phyloP scores from a whole-genome alignment of 2,797 vertebrate genomes.

The Yasuhikotakia modesta region DNA sequence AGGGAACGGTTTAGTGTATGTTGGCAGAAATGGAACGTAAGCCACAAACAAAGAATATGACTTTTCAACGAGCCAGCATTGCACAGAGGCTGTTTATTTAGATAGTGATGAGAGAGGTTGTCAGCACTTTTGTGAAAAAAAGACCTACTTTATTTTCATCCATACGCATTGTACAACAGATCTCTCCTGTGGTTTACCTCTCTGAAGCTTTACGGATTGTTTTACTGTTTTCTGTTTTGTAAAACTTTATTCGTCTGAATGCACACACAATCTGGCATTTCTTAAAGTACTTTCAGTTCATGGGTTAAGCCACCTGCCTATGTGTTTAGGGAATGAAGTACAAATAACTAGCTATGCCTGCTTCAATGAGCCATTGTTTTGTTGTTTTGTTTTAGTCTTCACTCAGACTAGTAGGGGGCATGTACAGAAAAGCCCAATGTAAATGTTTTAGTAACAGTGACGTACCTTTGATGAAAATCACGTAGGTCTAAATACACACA shows the following conservation, averaged over 20 bases:
- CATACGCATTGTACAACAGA: slow-evolving; percentile 68
- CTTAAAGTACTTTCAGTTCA: slow-evolving; percentile 60
- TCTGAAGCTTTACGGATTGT: slow-evolving; percentile 71
- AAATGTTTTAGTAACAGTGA: slow-evolving; percentile 74
- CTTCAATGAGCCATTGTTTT: slow-evolving; percentile 78
- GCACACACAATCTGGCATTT: slow-evolving; percentile 74
- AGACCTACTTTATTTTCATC: slow-evolving; percentile 75
- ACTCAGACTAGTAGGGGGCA: slow-evolving; percentile 65
- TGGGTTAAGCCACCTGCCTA: slow-evolving; percentile 72
- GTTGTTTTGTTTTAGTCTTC: slow-evolving; percentile 71
- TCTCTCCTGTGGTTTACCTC: slow-evolving; percentile 67
- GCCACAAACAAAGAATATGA: slow-evolving; percentile 43
- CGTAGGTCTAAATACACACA: slow-evolving; percentile 63
- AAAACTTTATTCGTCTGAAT: slow-evolving; percentile 76
- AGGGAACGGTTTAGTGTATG: slow-evolving; percentile 46
- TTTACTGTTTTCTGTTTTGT: slow-evolving; percentile 66
- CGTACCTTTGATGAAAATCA: slow-evolving; percentile 74
- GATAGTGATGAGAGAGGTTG: slow-evolving; percentile 33
- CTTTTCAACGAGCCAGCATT: slow-evolving; percentile 58
- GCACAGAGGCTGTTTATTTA: slow-evolving; percentile 64
- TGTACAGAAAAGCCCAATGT: slow-evolving; percentile 69
- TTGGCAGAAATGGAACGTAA: slow-evolving; percentile 45
- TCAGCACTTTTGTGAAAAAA: slow-evolving; percentile 62
- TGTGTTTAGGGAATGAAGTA: slow-evolving; percentile 78
- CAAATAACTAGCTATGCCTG: slow-evolving; percentile 79